phyloP scores from a whole-genome alignment of 2,888 invertebrate species.

The Eledona agricola region DNA sequence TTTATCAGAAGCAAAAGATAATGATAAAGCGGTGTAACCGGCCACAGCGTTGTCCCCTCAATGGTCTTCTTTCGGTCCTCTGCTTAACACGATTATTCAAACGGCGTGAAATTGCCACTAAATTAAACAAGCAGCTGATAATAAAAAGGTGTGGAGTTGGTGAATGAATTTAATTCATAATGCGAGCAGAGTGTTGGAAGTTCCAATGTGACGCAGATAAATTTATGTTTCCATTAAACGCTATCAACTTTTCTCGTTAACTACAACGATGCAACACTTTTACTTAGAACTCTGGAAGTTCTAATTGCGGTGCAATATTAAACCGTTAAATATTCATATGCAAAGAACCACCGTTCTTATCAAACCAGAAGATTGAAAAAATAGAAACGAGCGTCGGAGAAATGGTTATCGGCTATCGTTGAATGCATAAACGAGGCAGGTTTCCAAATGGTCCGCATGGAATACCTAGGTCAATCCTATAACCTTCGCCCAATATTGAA shows the following conservation, averaged over 20 bases:
- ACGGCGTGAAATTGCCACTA: conserved; percentile 26
- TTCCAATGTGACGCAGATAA: conserved; percentile 24
- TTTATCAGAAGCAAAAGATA: background rate
- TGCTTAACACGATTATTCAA: conserved; percentile 20
- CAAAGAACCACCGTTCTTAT: conserved; percentile 39
- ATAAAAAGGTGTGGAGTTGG: conserved; percentile 27
- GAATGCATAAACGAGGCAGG: conserved; percentile 43
- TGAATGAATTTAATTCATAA: conserved; percentile 25
- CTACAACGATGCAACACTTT: conserved; percentile 33
- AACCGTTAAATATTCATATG: conserved; percentile 34
- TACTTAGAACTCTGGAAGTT: conserved; percentile 23
- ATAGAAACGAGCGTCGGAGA: conserved; percentile 41
- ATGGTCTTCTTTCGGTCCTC: conserved; percentile 11
- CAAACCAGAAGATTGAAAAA: conserved; percentile 41
- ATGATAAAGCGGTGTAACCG: background rate
- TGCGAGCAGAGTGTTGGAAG: conserved; percentile 16
- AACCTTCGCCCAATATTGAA: conserved; percentile 38
- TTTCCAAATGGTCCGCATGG: conserved; percentile 42
- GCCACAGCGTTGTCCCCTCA: conserved; percentile 3
- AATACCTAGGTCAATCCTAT: conserved; percentile 41
- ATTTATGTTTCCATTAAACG: conserved; percentile 28
- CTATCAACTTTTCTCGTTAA: conserved; percentile 30
- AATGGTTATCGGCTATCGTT: conserved; percentile 42
- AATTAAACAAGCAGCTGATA: conserved; percentile 25
- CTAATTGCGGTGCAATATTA: conserved; percentile 23